A percentile compares a stretch with the other conserved stretches of the same genome.
phyloP scores from a whole-genome alignment of 2,888 invertebrate species.

The Dicranocentrus wangi region DNA sequence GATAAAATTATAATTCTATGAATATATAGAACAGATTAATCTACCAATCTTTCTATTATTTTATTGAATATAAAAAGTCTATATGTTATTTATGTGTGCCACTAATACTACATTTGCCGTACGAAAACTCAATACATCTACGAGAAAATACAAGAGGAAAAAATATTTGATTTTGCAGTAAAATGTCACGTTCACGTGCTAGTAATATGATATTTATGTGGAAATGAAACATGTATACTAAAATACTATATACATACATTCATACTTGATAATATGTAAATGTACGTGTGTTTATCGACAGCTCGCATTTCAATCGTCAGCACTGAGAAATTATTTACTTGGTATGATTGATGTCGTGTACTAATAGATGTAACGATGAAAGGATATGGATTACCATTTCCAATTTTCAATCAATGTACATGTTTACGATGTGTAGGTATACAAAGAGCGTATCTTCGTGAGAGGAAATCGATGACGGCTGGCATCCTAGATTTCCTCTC shows the following conservation, averaged over 20 bases:
- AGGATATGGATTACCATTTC: no score
- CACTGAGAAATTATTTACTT: constrained; percentile 21
- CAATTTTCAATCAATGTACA: no score
- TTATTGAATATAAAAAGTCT: background rate
- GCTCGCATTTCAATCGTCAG: constrained; percentile 35
- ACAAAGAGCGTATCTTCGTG: constrained; percentile 31
- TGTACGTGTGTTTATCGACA: background rate
- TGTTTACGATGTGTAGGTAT: no score
- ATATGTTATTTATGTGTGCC: constrained; percentile 14
- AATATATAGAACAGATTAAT: background rate
- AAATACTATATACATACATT: constrained; percentile 14
- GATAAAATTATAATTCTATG: background rate
- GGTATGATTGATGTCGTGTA: background rate
- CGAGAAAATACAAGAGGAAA: background rate
- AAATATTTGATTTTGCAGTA: background rate
- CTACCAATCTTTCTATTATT: background rate
- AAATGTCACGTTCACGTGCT: background rate
- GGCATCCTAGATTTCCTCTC: constrained; percentile 63
- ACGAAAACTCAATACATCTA: constrained; percentile 6
- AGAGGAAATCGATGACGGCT: constrained; percentile 65
- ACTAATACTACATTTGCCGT: constrained; percentile 18
- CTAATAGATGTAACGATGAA: no score
- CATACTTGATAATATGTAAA: constrained; percentile 8
- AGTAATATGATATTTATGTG: constrained; percentile 12
- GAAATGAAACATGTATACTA: constrained; percentile 33